A percentile compares a stretch with the other conserved stretches of the same genome.
Conservation (phyloP, 2,888 invertebrate species). For the Microctonus hyperodae region DNA sequence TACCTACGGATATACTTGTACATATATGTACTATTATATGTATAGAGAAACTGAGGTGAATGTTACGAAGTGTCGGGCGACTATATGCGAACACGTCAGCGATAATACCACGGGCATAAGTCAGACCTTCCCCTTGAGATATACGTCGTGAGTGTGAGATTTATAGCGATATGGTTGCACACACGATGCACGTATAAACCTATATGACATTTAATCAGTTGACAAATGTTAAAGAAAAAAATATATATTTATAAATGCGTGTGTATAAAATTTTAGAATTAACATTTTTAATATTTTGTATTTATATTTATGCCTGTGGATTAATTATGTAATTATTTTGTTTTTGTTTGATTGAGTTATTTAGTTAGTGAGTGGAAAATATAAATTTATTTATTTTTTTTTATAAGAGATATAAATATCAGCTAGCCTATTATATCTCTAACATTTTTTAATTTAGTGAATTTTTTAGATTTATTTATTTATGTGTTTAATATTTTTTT, state of each 20-base stretch:
- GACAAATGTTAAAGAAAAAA: constrained; percentile 13
- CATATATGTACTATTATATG: neutral
- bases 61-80: neutral
- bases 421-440: too few species aligned
- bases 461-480: too few species aligned
- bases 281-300: neutral
- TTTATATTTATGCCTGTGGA: neutral
- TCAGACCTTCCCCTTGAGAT: constrained; percentile 28
- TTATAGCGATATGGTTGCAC: constrained; percentile 16
- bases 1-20: neutral
- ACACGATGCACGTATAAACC: neutral
- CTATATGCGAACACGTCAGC: constrained; percentile 29
- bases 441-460: too few species aligned
- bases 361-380: neutral
- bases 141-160: constrained; percentile 17
- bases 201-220: constrained; percentile 19
- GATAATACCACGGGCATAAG: constrained; percentile 27
- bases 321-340: neutral
- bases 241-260: neutral
- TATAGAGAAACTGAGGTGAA: constrained; percentile 6
- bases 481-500: too few species aligned
- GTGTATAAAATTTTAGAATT: neutral
- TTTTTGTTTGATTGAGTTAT: neutral
- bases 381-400: neutral
- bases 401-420: neutral